Evolutionary conservation across 2,113 vertebrate genomes (phyloP).

Genomic region (Ictidomys tridecemlineatus): DNA sequence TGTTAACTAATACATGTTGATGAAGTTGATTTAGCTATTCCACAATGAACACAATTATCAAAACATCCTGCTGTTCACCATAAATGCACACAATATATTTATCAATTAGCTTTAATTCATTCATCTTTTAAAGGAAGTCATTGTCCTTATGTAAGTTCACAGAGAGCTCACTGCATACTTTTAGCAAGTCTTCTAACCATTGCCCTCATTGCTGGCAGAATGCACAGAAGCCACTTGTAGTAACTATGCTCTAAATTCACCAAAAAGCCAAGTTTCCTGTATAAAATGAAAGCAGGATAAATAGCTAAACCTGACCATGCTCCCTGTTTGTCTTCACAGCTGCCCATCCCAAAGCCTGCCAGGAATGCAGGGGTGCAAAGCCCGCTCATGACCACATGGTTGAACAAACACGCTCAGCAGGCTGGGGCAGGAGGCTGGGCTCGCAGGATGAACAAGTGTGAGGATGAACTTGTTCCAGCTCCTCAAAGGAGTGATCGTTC

Average conservation of each 20-base stretch:
- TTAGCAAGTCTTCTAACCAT: background rate
- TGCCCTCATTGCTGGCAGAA: background rate
- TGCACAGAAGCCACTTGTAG: background rate
- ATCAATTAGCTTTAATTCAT: background rate
- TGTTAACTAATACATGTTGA: background rate
- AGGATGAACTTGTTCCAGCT: background rate
- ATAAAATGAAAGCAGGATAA: background rate
- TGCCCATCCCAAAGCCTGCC: background rate
- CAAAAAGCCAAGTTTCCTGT: background rate
- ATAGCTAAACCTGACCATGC: background rate
- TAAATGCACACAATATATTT: background rate
- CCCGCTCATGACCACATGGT: fast-evolving
- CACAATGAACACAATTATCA: background rate
- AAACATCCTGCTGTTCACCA: background rate
- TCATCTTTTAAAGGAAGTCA: background rate
- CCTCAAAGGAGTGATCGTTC: background rate
- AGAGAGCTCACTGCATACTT: background rate
- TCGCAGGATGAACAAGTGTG: background rate
- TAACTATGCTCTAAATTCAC: background rate
- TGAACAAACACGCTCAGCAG: background rate
- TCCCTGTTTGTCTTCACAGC: background rate
- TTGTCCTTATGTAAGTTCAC: background rate
- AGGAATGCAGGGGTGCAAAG: background rate
- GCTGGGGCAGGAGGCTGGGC: background rate
- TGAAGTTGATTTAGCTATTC: background rate